Evolutionary conservation across 2,113 vertebrate species (phyloP).

Genomic region (Sinocyclocheilus anophthalmus): DNA sequence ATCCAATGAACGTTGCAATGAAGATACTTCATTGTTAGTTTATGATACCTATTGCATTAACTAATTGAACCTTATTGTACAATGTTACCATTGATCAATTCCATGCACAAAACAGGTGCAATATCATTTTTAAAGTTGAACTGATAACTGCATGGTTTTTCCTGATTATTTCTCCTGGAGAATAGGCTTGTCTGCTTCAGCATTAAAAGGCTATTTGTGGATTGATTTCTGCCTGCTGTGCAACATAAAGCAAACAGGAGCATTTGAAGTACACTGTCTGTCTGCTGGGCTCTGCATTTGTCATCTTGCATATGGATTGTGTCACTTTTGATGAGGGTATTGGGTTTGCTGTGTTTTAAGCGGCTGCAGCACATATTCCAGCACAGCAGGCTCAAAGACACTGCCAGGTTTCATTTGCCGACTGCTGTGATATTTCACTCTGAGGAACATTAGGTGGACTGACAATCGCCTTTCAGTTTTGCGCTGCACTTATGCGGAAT

Average conservation of each 20-base stretch:
- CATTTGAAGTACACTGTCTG: slow-evolving; percentile 33
- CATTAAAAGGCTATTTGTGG: slow-evolving; percentile 54
- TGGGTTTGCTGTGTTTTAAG: slow-evolving; percentile 27
- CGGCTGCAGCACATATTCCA: neutral
- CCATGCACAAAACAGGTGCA: neutral
- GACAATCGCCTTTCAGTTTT: neutral
- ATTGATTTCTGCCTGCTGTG: slow-evolving; percentile 56
- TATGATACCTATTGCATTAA: neutral
- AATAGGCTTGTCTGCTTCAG: slow-evolving; percentile 51
- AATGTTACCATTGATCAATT: neutral
- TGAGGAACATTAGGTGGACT: neutral
- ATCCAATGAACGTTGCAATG: neutral
- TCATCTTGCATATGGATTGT: slow-evolving; percentile 48
- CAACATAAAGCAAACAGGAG: slow-evolving; percentile 48
- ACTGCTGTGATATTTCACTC: slow-evolving; percentile 29
- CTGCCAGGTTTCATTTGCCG: slow-evolving; percentile 31
- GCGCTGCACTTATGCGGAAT: neutral
- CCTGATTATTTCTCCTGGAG: slow-evolving; percentile 22
- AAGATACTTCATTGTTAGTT: neutral
- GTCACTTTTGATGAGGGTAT: slow-evolving; percentile 47
- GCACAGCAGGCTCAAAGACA: slow-evolving; percentile 16
- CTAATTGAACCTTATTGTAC: neutral
- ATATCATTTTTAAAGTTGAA: neutral
- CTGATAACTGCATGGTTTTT: neutral
- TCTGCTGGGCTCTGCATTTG: slow-evolving; percentile 44